A percentile compares a stretch with the other conserved stretches of the same genome.
phyloP scores from a whole-genome alignment of 2,888 invertebrate genomes.

The Lasioglossum lativentre region DNA sequence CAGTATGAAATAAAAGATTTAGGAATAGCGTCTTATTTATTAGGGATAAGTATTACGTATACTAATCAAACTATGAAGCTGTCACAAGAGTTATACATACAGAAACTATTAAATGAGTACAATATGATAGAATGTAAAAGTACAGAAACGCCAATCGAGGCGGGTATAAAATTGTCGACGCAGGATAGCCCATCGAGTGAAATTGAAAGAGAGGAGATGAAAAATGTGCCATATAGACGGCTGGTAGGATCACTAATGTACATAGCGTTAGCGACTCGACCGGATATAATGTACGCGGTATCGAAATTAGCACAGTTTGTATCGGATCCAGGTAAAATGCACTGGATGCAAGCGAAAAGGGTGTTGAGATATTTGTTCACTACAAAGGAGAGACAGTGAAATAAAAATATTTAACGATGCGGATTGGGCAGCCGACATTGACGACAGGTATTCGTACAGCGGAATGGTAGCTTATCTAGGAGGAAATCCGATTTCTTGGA shows the following conservation, averaged over 20 bases:
- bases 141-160: neutral
- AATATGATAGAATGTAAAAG: conserved; percentile 6
- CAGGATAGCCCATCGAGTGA: neutral
- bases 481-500: neutral
- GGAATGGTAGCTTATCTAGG: neutral
- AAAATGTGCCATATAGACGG: conserved; percentile 3
- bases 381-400: neutral
- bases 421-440: neutral
- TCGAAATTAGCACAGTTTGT: conserved; percentile 32
- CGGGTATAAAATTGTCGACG: neutral
- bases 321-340: neutral
- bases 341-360: neutral
- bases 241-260: conserved; percentile 33
- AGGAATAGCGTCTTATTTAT: neutral
- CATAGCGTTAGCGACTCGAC: conserved; percentile 12
- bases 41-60: neutral
- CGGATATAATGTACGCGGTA: conserved; percentile 21
- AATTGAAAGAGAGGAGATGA: neutral
- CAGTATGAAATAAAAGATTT: neutral
- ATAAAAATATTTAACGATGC: neutral
- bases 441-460: neutral
- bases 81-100: neutral
- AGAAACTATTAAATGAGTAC: conserved; percentile 3
- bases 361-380: neutral
- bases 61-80: neutral